Evolutionary conservation across 2,113 vertebrate species (phyloP).

Genomic region (Pleuronectes platessa): DNA sequence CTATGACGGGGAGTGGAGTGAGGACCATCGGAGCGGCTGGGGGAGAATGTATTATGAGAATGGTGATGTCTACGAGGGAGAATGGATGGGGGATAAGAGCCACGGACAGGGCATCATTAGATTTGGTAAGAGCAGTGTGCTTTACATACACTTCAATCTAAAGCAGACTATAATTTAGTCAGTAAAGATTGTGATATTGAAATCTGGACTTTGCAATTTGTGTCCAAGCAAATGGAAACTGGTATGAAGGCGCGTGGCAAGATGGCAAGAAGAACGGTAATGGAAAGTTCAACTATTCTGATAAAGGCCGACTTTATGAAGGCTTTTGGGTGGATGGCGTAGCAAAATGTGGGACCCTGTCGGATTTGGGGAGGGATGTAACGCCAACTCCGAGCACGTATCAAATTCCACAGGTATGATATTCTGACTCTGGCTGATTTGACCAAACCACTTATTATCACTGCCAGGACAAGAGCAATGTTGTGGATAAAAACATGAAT

Average conservation of each 20-base stretch:
- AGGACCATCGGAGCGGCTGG: slow-evolving; percentile 84
- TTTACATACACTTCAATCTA: neutral
- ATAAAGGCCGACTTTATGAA: slow-evolving; percentile 88
- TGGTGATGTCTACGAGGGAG: slow-evolving; percentile 89
- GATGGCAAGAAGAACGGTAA: slow-evolving; percentile 88
- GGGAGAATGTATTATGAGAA: slow-evolving; percentile 87
- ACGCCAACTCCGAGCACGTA: slow-evolving; percentile 80
- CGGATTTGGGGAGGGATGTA: slow-evolving; percentile 82
- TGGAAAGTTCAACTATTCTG: slow-evolving; percentile 85
- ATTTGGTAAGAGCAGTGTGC: slow-evolving; percentile 75
- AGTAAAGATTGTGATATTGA: neutral
- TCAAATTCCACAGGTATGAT: slow-evolving; percentile 89
- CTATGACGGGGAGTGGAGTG: slow-evolving; percentile 91
- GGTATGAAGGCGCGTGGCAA: slow-evolving; percentile 89
- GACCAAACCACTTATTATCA: neutral
- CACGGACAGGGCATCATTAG: slow-evolving; percentile 84
- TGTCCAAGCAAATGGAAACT: slow-evolving; percentile 84
- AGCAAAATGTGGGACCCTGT: slow-evolving; percentile 88
- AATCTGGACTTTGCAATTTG: slow-evolving; percentile 14
- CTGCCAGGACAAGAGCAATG: neutral
- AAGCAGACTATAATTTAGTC: neutral
- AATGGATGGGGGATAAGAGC: slow-evolving; percentile 85
- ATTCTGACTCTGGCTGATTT: neutral
- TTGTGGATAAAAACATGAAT: neutral
- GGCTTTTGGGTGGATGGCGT: slow-evolving; percentile 88